These are phyloP conservation scores for Catonia carolina DNA, from an alignment of 2,888 invertebrate species.

Conservation along the genomic window DNA sequence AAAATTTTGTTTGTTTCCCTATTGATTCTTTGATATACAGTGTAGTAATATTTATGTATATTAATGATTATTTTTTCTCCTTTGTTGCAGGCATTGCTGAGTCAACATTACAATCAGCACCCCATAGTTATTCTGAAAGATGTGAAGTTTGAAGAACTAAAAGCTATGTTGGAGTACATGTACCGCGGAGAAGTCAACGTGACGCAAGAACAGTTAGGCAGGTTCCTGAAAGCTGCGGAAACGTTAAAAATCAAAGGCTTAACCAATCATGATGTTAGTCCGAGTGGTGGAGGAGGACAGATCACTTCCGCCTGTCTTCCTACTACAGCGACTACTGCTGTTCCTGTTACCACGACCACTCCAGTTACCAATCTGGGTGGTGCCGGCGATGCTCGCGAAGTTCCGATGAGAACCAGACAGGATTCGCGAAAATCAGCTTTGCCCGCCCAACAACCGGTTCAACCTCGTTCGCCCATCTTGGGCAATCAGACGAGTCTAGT, in stretches of 20 bases:
- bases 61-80: constrained; percentile 35
- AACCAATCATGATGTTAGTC: constrained; percentile 51
- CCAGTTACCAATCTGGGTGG: too few relatives aligned
- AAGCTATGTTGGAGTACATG: constrained; percentile 93
- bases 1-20: too few relatives aligned
- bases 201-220: constrained; percentile 84
- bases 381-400: too few relatives aligned
- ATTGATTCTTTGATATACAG: too few relatives aligned
- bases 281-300: constrained; percentile 2
- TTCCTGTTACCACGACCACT: too few relatives aligned
- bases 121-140: constrained; percentile 88
- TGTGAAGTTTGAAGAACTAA: constrained; percentile 82
- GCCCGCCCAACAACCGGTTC: not conserved
- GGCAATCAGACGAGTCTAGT: constrained; percentile 10
- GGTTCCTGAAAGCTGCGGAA: constrained; percentile 83
- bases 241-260: constrained; percentile 87
- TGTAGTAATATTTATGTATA: too few relatives aligned
- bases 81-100: constrained; percentile 67
- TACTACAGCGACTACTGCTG: not conserved
- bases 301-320: not conserved
- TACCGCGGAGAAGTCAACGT: constrained; percentile 90
- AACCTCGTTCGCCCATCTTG: constrained; percentile 5
- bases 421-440: not conserved
- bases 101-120: constrained; percentile 85
- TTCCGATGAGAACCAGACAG: not conserved